A percentile compares a stretch with the other conserved stretches of the same genome.
phyloP scores from a whole-genome alignment of 2,888 invertebrate genomes.

The Camptogramma bilineatum region DNA sequence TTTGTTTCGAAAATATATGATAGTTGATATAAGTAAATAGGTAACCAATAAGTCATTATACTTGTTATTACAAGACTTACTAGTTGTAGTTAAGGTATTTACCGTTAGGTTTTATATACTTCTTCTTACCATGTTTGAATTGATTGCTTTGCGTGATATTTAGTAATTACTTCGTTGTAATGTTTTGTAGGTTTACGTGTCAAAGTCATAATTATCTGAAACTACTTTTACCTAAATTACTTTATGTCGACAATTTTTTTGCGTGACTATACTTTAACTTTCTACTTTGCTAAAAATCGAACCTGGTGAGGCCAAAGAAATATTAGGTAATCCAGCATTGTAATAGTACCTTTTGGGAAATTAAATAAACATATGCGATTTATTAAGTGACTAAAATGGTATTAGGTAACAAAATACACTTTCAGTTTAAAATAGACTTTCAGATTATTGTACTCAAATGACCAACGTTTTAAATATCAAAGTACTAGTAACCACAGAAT shows the following conservation, averaged over 20 bases:
- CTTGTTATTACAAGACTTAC: neutral
- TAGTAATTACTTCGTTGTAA: constrained; percentile 14
- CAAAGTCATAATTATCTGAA: constrained; percentile 28
- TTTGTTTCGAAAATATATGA: neutral
- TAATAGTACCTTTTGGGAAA: constrained; percentile 31
- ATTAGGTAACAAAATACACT: constrained; percentile 32
- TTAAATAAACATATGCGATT: constrained; percentile 31
- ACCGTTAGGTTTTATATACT: constrained; percentile 1
- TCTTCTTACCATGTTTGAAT: constrained; percentile 12
- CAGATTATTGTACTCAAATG: neutral
- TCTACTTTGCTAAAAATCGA: constrained; percentile 32
- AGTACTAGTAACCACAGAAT: neutral
- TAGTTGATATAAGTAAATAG: neutral
- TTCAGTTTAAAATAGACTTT: constrained; percentile 3
- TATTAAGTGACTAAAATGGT: constrained; percentile 29
- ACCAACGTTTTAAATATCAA: neutral
- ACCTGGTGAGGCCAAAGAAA: constrained; percentile 33
- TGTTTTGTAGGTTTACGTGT: constrained; percentile 36
- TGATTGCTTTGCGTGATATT: constrained; percentile 28
- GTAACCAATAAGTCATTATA: neutral
- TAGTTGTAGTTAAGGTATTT: neutral
- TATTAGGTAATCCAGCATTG: constrained; percentile 34
- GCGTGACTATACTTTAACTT: constrained; percentile 37
- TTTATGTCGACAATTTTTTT: constrained; percentile 26
- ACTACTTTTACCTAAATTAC: constrained; percentile 14